phyloP scores from a whole-genome alignment of 2,888 invertebrate genomes.

The Drosophila paramelanica region DNA sequence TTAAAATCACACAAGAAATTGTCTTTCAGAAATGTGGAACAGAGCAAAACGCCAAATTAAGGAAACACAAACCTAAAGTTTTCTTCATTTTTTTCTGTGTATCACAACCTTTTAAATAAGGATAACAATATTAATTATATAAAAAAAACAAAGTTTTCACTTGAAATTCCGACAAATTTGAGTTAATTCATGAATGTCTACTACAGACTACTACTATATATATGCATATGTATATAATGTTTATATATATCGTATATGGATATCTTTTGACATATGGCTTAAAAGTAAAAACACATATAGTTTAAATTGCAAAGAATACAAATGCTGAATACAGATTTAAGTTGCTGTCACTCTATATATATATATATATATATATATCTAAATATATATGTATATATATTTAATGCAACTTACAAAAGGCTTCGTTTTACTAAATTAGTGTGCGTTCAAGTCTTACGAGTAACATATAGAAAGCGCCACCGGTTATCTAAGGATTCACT shows the following conservation, averaged over 20 bases:
- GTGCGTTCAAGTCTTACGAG: slow-evolving; percentile 65
- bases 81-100: slow-evolving; percentile 42
- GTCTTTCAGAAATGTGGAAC: slow-evolving; percentile 44
- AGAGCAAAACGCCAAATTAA: slow-evolving; percentile 56
- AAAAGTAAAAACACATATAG: slow-evolving; percentile 60
- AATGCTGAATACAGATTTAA: slow-evolving; percentile 71
- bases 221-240: slow-evolving; percentile 35
- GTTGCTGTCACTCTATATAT: slow-evolving; percentile 38
- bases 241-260: slow-evolving; percentile 39
- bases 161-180: slow-evolving; percentile 64
- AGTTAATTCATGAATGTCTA: slow-evolving; percentile 60
- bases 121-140: slow-evolving; percentile 47
- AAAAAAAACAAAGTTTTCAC: slow-evolving; percentile 23
- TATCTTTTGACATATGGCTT: slow-evolving; percentile 68
- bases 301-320: slow-evolving; percentile 76
- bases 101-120: slow-evolving; percentile 79
- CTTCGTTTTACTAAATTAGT: slow-evolving; percentile 61
- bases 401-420: slow-evolving; percentile 47
- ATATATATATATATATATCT: slow-evolving; percentile 9
- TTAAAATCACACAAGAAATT: slow-evolving; percentile 51
- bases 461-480: slow-evolving; percentile 51
- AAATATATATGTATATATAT: slow-evolving; percentile 21
- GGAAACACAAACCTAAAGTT: slow-evolving; percentile 67
- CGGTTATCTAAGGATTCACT: slow-evolving; percentile 49
- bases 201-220: slow-evolving; percentile 57